Evolutionary conservation across 2,113 vertebrate genomes (phyloP), one percentile per base, ranked within the genome.

Genomic region (Cottus gobio): DNA sequence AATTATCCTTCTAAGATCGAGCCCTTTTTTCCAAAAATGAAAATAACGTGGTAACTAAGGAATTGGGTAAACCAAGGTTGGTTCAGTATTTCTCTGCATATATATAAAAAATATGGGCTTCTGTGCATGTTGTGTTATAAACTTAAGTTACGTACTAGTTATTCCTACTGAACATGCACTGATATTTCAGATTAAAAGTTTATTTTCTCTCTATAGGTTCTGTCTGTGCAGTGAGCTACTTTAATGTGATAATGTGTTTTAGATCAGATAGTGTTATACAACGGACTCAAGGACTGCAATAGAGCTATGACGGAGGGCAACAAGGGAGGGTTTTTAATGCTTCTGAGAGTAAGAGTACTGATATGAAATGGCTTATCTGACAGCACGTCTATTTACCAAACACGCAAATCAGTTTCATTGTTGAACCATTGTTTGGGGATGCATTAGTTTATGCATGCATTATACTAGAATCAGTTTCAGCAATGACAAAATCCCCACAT

Each of bases 211-310:
- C 69, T 65, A 62, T 79, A 61, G 61, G 39, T 78, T 64, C 72
- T 42, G 60, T 62, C 65, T 82, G 66, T 80, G 78, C 70, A 77
- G 60, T 71, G 72, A 75, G 54, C 72, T 73, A 65, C 39, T 83
- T 80, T 84, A 74, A 83, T 80, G 73, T 60, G 84, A 79, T 83
- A 83, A 91, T 85, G 71, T 85, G 18, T 80, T 82, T 80, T 68
- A 80, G 73, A 87, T 87, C 12, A 60, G 50, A 84, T 79, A 36
- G 39, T 42, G 75, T 75, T 87, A 42, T 22, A 79, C 78, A 87
- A 50, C 46, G 74, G 39, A 70, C 28, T 58, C 26, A 70, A 71
- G 11, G 36, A 82, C 69, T 50, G 75, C 71, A 71, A 69, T 74
- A 22, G 30, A 77, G 76, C 52, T 62, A 30, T 63, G 73, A 81